Evolutionary conservation across 2,888 invertebrate species (phyloP), one percentile per base, ranked within the genome.

Genomic region (Zhengitettix transpicula): DNA sequence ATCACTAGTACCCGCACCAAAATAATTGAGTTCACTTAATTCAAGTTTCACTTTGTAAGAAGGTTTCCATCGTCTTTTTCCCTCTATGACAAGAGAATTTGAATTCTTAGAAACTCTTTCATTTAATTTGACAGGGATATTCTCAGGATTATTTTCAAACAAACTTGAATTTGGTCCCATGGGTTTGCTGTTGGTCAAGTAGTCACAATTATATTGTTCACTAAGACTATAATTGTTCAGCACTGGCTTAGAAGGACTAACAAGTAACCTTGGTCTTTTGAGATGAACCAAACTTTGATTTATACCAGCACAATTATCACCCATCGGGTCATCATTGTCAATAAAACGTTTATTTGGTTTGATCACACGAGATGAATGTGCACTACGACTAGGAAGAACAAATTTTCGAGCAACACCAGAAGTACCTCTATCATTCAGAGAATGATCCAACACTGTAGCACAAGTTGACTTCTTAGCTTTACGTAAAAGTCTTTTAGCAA

Each of bases 291-390:
- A 47, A 60, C 55, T 51, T 15, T 47, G 47, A 40, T 51, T 47
- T n/a, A 56, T 41, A 42, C 28, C 51, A 12, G 54, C 58, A 52
- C 59, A 56, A 16, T 47, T 42, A 17, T 61, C 60, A 54, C 58
- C 60, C 28, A 58, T 52, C n/a, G 58, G 57, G 53, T 80, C 82
- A 64, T 82, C 81, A 62, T 81, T 81, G 69, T 87, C 87, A 59
- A 89, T 80, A 68, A 91, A 87, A 65, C 86, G 81, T 73, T 90
- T 92, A 69, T 89, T 91, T 52, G 92, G 91, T 71, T 89, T 92
- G 58, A 91, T 91, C 53, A 89, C 87, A 65, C 92, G 79, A 9
- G 89, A 89, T 52, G 91, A 91, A 71, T 90, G 86, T 15, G 82
- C 86, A 76, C 90, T 91, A 67, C 88, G 80, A 55, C 84, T 80